Percentiles rank a stretch among this genome's conserved stretches.
Evolutionary conservation across 1,140 invertebrate species (phyloP).

Genomic region (Drosophila mauritiana): DNA sequence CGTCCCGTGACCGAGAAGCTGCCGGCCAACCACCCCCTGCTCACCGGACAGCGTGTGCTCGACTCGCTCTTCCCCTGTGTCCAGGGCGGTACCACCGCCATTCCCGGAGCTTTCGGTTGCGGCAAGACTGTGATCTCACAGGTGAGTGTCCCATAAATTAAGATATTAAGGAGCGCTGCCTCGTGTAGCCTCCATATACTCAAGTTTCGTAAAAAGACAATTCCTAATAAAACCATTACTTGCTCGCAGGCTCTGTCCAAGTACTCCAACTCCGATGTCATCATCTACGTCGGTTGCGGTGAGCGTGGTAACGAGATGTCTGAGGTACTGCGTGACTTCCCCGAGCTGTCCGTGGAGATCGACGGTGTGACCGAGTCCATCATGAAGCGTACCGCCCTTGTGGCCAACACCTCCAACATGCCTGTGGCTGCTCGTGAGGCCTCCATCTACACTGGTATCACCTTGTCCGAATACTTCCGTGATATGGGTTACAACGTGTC

Average conservation of each 20-base stretch:
- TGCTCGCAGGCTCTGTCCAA: slow-evolving; percentile 93
- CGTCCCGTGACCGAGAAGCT: slow-evolving; percentile 99
- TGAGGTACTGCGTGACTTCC: slow-evolving; percentile 98
- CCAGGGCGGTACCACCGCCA: slow-evolving; percentile 99
- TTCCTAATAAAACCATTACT: neutral
- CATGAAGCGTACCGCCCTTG: slow-evolving; percentile 99
- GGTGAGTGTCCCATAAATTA: slow-evolving; percentile 20
- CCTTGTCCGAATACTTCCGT: slow-evolving; percentile 98
- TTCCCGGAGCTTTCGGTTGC: slow-evolving; percentile 96
- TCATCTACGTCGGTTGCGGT: slow-evolving; percentile 99
- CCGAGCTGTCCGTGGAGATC: slow-evolving; percentile 98
- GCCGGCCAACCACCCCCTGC: slow-evolving; percentile 98
- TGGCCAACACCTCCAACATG: slow-evolving; percentile 99
- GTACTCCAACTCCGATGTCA: slow-evolving; percentile 99
- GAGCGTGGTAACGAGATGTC: slow-evolving; percentile 96
- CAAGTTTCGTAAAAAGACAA: too few relatives aligned
- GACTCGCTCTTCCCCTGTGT: slow-evolving; percentile 99
- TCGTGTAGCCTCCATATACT: too few relatives aligned
- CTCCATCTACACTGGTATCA: slow-evolving; percentile 99
- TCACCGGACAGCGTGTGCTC: slow-evolving; percentile 98
- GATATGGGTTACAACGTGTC: slow-evolving; percentile 99
- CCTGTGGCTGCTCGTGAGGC: slow-evolving; percentile 99
- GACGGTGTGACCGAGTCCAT: slow-evolving; percentile 98
- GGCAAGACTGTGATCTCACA: slow-evolving; percentile 98
- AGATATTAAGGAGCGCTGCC: neutral